Percentiles rank a stretch among this genome's conserved stretches.
Evolutionary conservation across 2,888 invertebrate genomes (phyloP).

Genomic region (Drosophila fulvimacula): DNA sequence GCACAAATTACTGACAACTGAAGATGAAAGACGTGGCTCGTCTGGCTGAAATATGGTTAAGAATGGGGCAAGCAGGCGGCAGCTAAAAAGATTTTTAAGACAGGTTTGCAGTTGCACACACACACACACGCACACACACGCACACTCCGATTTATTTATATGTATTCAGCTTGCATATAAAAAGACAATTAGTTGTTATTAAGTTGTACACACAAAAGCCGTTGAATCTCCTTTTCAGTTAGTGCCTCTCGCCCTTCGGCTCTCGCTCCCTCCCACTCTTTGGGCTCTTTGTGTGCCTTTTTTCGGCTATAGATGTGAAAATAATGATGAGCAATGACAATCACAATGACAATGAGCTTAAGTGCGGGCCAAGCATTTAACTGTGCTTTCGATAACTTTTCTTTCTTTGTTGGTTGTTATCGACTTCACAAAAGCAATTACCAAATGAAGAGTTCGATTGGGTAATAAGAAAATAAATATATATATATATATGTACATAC

Average conservation of each 20-base stretch:
- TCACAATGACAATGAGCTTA: slow-evolving; percentile 27
- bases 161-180: slow-evolving; percentile 70
- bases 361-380: slow-evolving; percentile 8
- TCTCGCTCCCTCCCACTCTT: slow-evolving; percentile 3
- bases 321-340: slow-evolving; percentile 56
- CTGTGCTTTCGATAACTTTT: slow-evolving; percentile 4
- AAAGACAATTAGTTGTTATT: slow-evolving; percentile 83
- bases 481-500: too few species aligned
- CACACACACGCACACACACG: slow-evolving; percentile 8
- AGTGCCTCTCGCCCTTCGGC: not conserved
- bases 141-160: not conserved
- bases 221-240: slow-evolving; percentile 62
- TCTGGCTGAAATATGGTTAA: slow-evolving; percentile 22
- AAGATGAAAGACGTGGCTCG: slow-evolving; percentile 67
- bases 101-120: slow-evolving; percentile 66
- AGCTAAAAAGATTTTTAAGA: slow-evolving; percentile 66
- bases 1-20: slow-evolving; percentile 83
- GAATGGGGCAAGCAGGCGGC: slow-evolving; percentile 38
- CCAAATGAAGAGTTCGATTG: not conserved
- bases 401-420: slow-evolving; percentile 3
- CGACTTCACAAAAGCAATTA: not conserved
- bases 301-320: slow-evolving; percentile 51
- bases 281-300: slow-evolving; percentile 26
- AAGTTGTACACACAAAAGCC: slow-evolving; percentile 75
- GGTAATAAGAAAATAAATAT: too few species aligned